Conservation (phyloP, 2,888 invertebrate species). For the Drosophila villosipedis region DNA sequence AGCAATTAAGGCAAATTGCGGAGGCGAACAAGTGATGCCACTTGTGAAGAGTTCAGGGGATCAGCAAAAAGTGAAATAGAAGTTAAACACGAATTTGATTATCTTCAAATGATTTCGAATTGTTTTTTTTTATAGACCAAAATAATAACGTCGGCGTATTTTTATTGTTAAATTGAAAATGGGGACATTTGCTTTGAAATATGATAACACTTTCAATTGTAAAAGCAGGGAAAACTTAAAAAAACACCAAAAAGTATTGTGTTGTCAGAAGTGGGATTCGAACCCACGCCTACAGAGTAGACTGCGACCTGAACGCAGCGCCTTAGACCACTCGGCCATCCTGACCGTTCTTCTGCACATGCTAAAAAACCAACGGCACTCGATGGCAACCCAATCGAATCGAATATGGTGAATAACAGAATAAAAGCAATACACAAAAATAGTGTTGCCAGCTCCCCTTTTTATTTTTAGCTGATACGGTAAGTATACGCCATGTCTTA, state of each 20-base stretch:
- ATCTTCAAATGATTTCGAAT: background rate
- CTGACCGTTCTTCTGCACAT: conserved; percentile 31
- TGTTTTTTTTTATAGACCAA: background rate
- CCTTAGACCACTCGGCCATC: conserved; percentile 85
- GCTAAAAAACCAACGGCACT: conserved; percentile 36
- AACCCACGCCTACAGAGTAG: conserved; percentile 85
- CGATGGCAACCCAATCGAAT: background rate
- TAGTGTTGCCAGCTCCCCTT: background rate
- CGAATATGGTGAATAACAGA: background rate
- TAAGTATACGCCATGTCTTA: conserved; percentile 61
- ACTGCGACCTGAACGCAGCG: conserved; percentile 85
- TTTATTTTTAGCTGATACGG: conserved; percentile 12
- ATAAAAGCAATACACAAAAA: background rate
- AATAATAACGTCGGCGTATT: background rate
- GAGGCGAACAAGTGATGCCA: conserved; percentile 27
- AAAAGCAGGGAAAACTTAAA: background rate
- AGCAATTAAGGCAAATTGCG: conserved; percentile 27
- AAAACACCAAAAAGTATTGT: conserved; percentile 21
- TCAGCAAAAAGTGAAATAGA: background rate
- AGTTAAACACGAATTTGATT: conserved; percentile 6
- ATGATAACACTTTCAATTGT: background rate
- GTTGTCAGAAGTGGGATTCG: conserved; percentile 85
- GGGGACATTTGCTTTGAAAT: background rate
- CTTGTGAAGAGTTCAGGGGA: conserved; percentile 24
- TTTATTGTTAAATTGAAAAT: background rate